Conservation (phyloP, 2,113 vertebrate species). For the Mormyrus lacerda region DNA sequence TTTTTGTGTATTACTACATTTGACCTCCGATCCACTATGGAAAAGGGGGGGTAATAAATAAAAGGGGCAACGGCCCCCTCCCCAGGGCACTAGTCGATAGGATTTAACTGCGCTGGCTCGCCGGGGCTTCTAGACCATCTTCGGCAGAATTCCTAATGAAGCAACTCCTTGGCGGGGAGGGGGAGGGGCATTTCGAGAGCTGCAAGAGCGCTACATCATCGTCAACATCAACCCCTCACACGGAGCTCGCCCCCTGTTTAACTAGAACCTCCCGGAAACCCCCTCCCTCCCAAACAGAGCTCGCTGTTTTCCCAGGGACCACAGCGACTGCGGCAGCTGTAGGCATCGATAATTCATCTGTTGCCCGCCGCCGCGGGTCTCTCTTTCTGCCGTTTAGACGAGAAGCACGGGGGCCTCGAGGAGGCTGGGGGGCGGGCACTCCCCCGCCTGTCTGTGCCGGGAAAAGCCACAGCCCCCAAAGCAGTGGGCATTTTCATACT, state of each 20-base stretch:
- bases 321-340: not conserved
- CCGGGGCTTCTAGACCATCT: not conserved
- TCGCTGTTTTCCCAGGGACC: not conserved
- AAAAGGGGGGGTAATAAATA: not conserved
- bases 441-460: not conserved
- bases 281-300: not conserved
- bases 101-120: not conserved
- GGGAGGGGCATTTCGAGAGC: not conserved
- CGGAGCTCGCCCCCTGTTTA: not conserved
- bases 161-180: not conserved
- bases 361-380: no score
- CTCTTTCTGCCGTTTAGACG: not conserved
- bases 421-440: not conserved
- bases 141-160: not conserved
- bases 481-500: not conserved
- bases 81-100: not conserved
- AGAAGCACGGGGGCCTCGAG: not conserved
- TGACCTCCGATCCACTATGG: not conserved
- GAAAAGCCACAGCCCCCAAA: no score
- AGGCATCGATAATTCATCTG: conserved; percentile 3
- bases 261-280: not conserved
- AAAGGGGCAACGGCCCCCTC: not conserved
- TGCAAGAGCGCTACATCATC: not conserved
- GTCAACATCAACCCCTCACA: conserved; percentile 1
- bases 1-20: not conserved